Base-by-base conservation (phyloP, 2,888 invertebrate genomes). In the Byasa hedistus region DNA sequence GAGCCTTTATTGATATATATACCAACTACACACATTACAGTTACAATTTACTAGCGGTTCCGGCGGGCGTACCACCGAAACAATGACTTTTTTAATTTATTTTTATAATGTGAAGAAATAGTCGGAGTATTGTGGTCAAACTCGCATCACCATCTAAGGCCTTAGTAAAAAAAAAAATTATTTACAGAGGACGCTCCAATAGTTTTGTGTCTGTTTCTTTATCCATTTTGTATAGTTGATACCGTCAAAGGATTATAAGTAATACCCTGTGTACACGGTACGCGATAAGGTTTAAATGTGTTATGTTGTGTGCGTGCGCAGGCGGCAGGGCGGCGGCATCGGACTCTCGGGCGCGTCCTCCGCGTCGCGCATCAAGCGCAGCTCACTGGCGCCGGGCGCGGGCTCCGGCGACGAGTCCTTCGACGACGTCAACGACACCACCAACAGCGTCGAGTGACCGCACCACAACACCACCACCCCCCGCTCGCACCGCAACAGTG, bases 371-470 rank as follows among this genome's bases (percentile, higher is more conserved):
- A 92, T 94, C 73, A 95, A 95, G 87, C 94, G 96, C 66, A 93
- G 95, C 48, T 95, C 96, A 5, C 93, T 96, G 58, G 94, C 93
- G 77, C 93, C 95, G 27, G 88, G 88, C 81, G 93, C 86, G 72
- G 89, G 95, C 72, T 95, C 95, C 57, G 95, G 95, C 12, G 96
- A 95, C 84, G 96, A 95, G 85, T 95, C 95, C 68, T 93, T 94
- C 80, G 95, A 95, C 73, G 95, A 95, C 86, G 94, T 85, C 80
- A 92, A 96, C 84, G 96, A 96, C 81, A 94, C 95, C 76, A 93
- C 95, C 85, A 95, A 95, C 84, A 95, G 95, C 78, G 95, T 95
- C 77, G 96, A 95, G 78, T 91, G 82, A 78, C 69, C 48, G 21
- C 48, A 51, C 52, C 64, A 21, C 64, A 10, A 32, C 23, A 44